Conservation (phyloP, 2,797 vertebrate genomes). For the Buphagus erythrorhynchus region DNA sequence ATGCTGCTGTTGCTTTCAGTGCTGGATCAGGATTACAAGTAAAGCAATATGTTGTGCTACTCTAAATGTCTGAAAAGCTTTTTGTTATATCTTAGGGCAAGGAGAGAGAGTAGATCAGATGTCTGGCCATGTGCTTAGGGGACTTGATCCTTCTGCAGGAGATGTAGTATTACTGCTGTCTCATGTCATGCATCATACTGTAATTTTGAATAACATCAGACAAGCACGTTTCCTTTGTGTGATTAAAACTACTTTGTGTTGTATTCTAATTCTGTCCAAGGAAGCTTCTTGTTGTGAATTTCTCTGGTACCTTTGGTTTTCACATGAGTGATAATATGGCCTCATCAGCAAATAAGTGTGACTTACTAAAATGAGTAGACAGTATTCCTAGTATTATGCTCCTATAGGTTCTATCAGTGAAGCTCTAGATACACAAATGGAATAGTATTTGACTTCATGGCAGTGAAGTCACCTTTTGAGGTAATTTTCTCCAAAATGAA, state of each 20-base stretch:
- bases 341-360: neutral
- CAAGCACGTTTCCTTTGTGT: neutral
- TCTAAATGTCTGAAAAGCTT: neutral
- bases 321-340: neutral
- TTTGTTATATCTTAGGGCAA: neutral
- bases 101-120: neutral
- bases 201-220: neutral
- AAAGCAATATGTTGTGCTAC: neutral
- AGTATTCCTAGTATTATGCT: neutral
- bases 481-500: no score
- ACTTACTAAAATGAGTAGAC: neutral
- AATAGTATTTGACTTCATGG: neutral
- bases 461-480: neutral
- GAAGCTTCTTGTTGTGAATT: neutral
- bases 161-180: slow-evolving; percentile 36
- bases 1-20: neutral
- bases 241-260: neutral
- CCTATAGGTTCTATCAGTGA: neutral
- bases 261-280: neutral
- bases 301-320: neutral
- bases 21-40: neutral
- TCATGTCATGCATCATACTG: slow-evolving; percentile 24
- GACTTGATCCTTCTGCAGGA: slow-evolving; percentile 6
- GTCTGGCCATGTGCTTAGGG: neutral
- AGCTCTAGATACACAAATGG: neutral